Base-by-base conservation (phyloP, 2,113 vertebrate species). In the Tragelaphus strepsiceros region DNA sequence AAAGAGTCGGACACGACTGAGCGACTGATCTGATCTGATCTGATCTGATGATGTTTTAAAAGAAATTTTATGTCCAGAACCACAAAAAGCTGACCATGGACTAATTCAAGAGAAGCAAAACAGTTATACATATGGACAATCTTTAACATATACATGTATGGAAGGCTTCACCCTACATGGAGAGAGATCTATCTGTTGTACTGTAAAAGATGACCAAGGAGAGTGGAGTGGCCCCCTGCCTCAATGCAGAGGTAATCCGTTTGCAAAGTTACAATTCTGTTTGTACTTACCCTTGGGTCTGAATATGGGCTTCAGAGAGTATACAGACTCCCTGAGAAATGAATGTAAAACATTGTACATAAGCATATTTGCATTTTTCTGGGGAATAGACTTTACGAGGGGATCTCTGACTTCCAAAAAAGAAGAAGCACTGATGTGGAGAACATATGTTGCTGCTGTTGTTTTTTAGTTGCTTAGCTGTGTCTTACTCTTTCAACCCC, bases 41-140 rank as follows among this genome's bases (percentile, higher is more conserved):
- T n/a, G n/a, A n/a, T n/a, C n/a, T n/a, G n/a, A 16, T 39, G 39
- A 94, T 46, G 64, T 93, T 97, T 96, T 88, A 61, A 16, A 92
- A 98, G 97, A 62, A 93, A 96, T 97, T 80, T 4, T 49, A 46
- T 98, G 96, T 80, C 78, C 49, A n/a, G 64, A 92, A 2, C 97
- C 97, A 89, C 89, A 89, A 83, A 1, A n/a, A 32, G 84, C 96
- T 83, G 8, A 32, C 2, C 88, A 96, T 26, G 98, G 94, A 80
- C 0, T 0, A 5, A 93, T 97, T n/a, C 10, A 2, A 14, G 46
- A 19, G 1, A 30, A 91, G 53, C 11, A 9, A 2, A 13, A n/a
- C 0, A n/a, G 5, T 30, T 98, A 98, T 0, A 0, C 1, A 5
- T 80, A 94, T 3, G n/a, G 35, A 11, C 86, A 97, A 0, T 7